Evolutionary conservation across 1,140 invertebrate genomes (phyloP), one percentile per base, ranked within the genome.

Genomic region (Heliconius eleuchia): DNA sequence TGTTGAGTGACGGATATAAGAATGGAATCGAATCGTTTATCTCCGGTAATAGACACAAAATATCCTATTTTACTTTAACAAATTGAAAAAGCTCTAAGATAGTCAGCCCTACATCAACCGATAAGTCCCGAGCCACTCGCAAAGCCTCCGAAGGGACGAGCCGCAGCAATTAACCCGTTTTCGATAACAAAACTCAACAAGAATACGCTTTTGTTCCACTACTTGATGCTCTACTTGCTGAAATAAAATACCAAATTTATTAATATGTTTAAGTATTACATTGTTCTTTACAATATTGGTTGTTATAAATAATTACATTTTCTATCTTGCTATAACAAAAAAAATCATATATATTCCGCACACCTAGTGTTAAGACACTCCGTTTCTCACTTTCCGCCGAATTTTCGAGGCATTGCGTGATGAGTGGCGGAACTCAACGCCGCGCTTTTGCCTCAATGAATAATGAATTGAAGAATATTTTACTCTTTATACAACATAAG

Each of bases 131-230:
- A 13, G 57, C 23, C 60, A 27, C 60, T 30, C 23, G 27, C 60
- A 30, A 66, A 66, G 60, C 60, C 60, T 66, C 60, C 60, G 60
- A 27, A 66, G 60, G 60, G 60, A 66, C 60, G 27, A 66, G 60
- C 23, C 60, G 60, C 30, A 66, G 60, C 60, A 66, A 66, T 66
- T 66, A 66, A 66, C 60, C 60, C 23, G 60, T 66, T 66, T 66
- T 66, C 60, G 60, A 66, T 66, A 66, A 66, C 60, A 66, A 66
- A 66, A 66, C 19, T 9, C 23, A 27, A 66, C 60, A 66, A 66
- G 60, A 66, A 66, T 66, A 27, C 27, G 23, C 60, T 66, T 66
- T 66, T 66, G 60, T 66, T 66, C 60, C 23, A 5, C 27, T 4
- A 16, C 60, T 66, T 27, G 60, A 66, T 66, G 60, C 60, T 66